These are phyloP conservation scores for Hipparchia sbordonii DNA, from an alignment of 2,888 invertebrate genomes.

Conservation along the genomic window DNA sequence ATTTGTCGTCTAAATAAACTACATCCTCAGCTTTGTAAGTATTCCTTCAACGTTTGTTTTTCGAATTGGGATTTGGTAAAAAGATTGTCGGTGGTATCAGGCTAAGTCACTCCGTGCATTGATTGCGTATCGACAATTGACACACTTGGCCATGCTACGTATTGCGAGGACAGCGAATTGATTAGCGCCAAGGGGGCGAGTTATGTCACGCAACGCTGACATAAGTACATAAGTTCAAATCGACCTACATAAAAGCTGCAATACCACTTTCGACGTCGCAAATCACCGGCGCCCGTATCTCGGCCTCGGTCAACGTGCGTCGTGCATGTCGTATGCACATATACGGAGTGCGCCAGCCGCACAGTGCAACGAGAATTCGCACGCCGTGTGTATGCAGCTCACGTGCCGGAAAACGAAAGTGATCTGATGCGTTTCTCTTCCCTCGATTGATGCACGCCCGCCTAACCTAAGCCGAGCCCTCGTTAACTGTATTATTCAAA, in stretches of 20 bases:
- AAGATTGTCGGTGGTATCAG: too few species aligned
- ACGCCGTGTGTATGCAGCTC: constrained; percentile 73
- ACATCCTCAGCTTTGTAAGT: too few species aligned
- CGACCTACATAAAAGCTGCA: constrained; percentile 80
- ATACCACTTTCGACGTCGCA: constrained; percentile 82
- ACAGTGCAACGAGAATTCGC: constrained; percentile 80
- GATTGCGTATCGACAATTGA: not conserved
- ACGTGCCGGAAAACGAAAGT: constrained; percentile 80
- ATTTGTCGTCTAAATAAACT: too few species aligned
- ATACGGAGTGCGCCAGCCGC: constrained; percentile 69
- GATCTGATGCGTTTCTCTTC: constrained; percentile 76
- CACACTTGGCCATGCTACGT: not conserved
- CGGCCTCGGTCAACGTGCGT: constrained; percentile 81
- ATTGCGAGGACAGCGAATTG: not conserved
- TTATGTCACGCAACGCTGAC: constrained; percentile 70
- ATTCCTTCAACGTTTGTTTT: too few species aligned
- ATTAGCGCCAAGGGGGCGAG: constrained; percentile 28
- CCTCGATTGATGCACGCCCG: constrained; percentile 72
- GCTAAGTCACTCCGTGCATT: not conserved
- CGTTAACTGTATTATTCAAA: constrained; percentile 78
- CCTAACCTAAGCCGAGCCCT: constrained; percentile 73
- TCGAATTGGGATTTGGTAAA: too few species aligned
- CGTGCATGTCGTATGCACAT: constrained; percentile 79
- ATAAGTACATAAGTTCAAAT: constrained; percentile 67
- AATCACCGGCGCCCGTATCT: constrained; percentile 77